Evolutionary conservation across 2,888 invertebrate species (phyloP), one percentile per base, ranked within the genome.

Genomic region (Neuroscelio doddi): DNA sequence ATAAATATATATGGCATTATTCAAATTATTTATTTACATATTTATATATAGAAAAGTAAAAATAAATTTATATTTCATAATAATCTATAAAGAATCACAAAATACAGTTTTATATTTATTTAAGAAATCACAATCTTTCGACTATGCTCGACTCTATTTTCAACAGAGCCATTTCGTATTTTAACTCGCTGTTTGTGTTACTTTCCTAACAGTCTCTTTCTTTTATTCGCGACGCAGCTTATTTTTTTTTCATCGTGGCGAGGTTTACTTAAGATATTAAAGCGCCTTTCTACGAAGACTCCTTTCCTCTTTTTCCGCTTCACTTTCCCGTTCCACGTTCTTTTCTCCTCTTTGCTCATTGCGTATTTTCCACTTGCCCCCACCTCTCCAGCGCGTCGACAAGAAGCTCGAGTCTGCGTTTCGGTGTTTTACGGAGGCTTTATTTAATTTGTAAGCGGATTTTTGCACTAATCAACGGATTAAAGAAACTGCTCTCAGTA

Each of bases 201-300:
- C 71, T 69, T 71, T 61, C 63, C 44, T 42, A 17, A 24, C 36
- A 50, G 46, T 30, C 67, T 64, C 68, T 62, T 58, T 53, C 55
- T 52, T 58, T 74, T 69, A 70, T 71, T 67, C 70, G 67, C 67
- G 71, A 64, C 68, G 59, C 64, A 66, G 74, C 72, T 76, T 77
- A 41, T 70, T 74, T 76, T 78, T 75, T 73, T 73, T 75, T 72
- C 57, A 55, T 61, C 55, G 62, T 70, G 58, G 65, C 73, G 59
- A 70, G 78, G 79, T 83, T 83, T 81, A 82, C 82, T 82, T 82
- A 83, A 83, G 82, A 83, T 83, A 82, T 83, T 83, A 83, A 82
- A 82, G 80, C 76, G 71, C 77, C 76, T 75, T 69, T 59, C 56
- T 29, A 50, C 41, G 34, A 15, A 32, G 57, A 45, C 26, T 76